Base-by-base conservation (phyloP, 2,113 vertebrate genomes). In the Dinomys branickii region DNA sequence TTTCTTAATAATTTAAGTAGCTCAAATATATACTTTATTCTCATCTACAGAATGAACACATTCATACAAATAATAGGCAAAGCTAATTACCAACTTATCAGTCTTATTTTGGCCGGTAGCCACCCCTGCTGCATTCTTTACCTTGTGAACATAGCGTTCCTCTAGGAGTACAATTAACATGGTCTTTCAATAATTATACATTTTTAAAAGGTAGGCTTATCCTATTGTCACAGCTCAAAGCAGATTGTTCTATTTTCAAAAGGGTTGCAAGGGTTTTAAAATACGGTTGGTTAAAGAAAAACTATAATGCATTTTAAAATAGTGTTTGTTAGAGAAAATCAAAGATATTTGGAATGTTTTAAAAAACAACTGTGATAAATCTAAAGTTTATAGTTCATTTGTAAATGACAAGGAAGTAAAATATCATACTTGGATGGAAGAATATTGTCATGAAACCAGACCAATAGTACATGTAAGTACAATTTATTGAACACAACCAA, bases 81-180 rank as follows among this genome's bases (percentile, higher is more conserved):
- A 96, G 16, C 44, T 96, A 95, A 97, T 97, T 96, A 97, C 22
- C 87, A 97, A 80, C n/a, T 81, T 88, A 71, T 54, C 80, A 44
- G 13, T 94, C 52, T 90, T 90, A 52, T 56, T 89, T 85, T 94
- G 82, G 58, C 91, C 7, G 35, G 91, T 91, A 97, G 56, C 69
- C 56, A 85, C 63, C 50, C 85, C 65, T 67, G n/a, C n/a, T 33
- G 89, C 94, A 44, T 38, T 71, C 20, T 85, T 50, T 96, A 75
- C 41, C 47, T 82, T 69, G 54, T 90, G 84, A 94, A 67, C 94
- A 61, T 50, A 94, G 65, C 84, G 77, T n/a, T 73, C 61, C 58
- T 97, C 85, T 41, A 24, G 0, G 35, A 95, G 69, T 90, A 65
- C 86, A 97, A 97, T 97, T 97, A 96, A 90, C 84, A 81, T 73